phyloP scores from a whole-genome alignment of 2,888 invertebrate species.

The Caenorhabditis uteleia region DNA sequence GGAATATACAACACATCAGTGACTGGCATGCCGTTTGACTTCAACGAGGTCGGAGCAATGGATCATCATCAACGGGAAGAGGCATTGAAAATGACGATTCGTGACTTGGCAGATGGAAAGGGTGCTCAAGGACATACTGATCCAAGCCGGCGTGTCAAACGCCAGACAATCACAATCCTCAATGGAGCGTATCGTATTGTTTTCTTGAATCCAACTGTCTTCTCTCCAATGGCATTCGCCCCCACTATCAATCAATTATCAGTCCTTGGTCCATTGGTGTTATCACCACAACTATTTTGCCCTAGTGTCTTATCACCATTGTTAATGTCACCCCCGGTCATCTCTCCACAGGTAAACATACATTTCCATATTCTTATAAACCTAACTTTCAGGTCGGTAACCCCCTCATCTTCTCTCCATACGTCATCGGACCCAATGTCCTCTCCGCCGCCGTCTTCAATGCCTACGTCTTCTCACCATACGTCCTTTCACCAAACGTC shows the following conservation, averaged over 20 bases:
- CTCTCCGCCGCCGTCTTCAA: constrained; percentile 60
- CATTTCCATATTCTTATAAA: constrained; percentile 2
- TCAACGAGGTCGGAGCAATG: constrained; percentile 44
- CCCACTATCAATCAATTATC: constrained; percentile 42
- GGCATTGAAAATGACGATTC: constrained; percentile 29
- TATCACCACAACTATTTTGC: constrained; percentile 58
- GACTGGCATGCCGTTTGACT: constrained; percentile 48
- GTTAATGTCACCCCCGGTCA: constrained; percentile 52
- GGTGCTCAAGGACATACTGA: constrained; percentile 13
- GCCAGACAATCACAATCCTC: constrained; percentile 31
- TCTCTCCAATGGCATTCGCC: constrained; percentile 42
- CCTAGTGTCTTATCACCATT: constrained; percentile 51
- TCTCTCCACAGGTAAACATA: constrained; percentile 46
- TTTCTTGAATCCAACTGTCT: constrained; percentile 37
- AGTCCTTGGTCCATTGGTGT: constrained; percentile 51
- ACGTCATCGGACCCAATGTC: constrained; percentile 54
- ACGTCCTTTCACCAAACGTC: constrained; percentile 56
- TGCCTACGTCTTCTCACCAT: constrained; percentile 59
- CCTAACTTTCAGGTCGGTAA: constrained; percentile 36
- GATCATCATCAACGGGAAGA: constrained; percentile 41
- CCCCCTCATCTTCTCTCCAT: constrained; percentile 52
- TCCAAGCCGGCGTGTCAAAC: constrained; percentile 3
- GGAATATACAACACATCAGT: constrained; percentile 44
- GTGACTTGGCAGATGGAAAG: constrained; percentile 29
- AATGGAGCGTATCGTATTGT: constrained; percentile 25